These are phyloP conservation scores for Balaeniceps rex DNA, from an alignment of 2,113 vertebrate genomes.

Conservation along the genomic window DNA sequence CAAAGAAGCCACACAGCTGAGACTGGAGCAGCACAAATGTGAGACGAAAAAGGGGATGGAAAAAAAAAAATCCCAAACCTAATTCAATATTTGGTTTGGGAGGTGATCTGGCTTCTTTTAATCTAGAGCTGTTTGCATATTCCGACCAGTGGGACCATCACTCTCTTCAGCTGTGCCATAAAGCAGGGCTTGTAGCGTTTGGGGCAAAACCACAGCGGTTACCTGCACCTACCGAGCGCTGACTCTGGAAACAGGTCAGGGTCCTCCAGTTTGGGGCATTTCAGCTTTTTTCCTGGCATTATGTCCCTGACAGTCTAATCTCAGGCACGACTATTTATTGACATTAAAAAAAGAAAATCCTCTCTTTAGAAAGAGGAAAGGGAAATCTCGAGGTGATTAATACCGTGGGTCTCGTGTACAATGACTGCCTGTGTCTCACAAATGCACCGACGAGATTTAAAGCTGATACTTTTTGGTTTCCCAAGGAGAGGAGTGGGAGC, in stretches of 20 bases:
- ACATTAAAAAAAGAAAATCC: not conserved
- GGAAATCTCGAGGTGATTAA: not conserved
- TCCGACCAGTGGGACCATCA: conserved; percentile 4
- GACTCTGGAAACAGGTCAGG: not conserved
- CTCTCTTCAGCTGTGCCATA: not conserved
- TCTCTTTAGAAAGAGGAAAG: not conserved
- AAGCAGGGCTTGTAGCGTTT: conserved; percentile 12
- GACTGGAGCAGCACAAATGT: not conserved
- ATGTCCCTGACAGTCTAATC: not conserved
- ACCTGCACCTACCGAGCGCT: not conserved
- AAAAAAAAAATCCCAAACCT: not conserved
- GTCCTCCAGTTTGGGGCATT: not conserved
- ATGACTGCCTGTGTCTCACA: conserved; percentile 9
- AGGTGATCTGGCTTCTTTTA: conserved; percentile 51
- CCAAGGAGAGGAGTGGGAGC: conserved; percentile 8
- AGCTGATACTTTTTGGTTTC: not conserved
- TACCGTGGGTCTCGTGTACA: not conserved
- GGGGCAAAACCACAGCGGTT: not conserved
- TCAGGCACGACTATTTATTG: not conserved
- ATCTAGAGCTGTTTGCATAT: conserved; percentile 26
- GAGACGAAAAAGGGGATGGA: conserved; percentile 15
- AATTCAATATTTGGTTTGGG: conserved; percentile 53
- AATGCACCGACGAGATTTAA: not conserved
- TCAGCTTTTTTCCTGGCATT: not conserved
- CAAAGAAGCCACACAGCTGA: conserved; percentile 13